phyloP scores from a whole-genome alignment of 2,888 invertebrate species.

The Magallana nippona region DNA sequence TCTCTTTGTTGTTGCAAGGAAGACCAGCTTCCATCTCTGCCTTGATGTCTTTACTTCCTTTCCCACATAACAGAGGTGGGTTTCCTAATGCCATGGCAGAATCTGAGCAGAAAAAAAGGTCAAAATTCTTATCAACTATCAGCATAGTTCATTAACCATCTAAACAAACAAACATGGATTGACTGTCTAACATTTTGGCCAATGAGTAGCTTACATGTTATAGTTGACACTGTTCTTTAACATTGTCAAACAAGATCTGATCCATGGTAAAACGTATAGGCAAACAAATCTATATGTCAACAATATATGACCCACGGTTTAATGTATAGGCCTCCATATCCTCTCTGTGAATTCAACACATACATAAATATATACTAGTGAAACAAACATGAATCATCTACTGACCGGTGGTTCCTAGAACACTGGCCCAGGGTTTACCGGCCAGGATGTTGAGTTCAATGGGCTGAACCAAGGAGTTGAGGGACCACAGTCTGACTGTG shows the following conservation, averaged over 20 bases:
- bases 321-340: too few species aligned
- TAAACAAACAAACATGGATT: too few species aligned
- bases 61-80: constrained; percentile 70
- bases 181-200: too few species aligned
- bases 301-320: too few species aligned
- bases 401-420: constrained; percentile 59
- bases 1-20: constrained; percentile 48
- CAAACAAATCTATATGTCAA: too few species aligned
- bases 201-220: too few species aligned
- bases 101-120: constrained; percentile 59
- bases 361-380: too few species aligned
- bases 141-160: neutral
- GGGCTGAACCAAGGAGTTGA: constrained; percentile 77
- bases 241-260: too few species aligned
- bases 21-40: constrained; percentile 61
- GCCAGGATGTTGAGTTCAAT: constrained; percentile 78
- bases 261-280: too few species aligned
- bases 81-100: constrained; percentile 64
- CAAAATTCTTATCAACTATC: too few species aligned
- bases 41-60: constrained; percentile 69
- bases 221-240: too few species aligned
- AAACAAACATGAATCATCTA: neutral
- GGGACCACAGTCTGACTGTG: constrained; percentile 80
- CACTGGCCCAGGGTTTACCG: constrained; percentile 71
- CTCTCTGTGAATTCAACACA: too few species aligned